phyloP scores from a whole-genome alignment of 2,888 invertebrate species.

The Petrophora chlorosata region DNA sequence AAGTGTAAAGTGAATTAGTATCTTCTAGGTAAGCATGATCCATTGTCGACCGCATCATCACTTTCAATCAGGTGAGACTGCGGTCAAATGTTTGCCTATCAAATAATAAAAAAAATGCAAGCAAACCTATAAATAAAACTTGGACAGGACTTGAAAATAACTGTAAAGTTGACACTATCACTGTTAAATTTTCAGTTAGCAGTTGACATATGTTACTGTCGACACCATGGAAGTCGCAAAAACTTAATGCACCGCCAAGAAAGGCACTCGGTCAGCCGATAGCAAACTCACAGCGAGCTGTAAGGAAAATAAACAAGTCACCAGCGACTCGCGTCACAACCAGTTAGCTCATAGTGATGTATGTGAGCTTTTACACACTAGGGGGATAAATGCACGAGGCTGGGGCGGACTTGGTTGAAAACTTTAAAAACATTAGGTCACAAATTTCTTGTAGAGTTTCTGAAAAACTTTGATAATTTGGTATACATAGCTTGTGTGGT shows the following conservation, averaged over 20 bases:
- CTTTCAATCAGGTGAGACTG: too few relatives aligned
- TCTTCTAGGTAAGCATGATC: too few relatives aligned
- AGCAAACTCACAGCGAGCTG: constrained; percentile 20
- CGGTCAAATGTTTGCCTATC: too few relatives aligned
- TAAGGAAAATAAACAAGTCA: constrained; percentile 39
- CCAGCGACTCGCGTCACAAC: constrained; percentile 40
- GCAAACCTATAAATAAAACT: too few relatives aligned
- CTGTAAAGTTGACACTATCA: constrained; percentile 4
- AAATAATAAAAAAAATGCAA: too few relatives aligned
- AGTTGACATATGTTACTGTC: neutral
- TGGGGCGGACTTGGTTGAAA: constrained; percentile 19
- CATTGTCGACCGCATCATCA: too few relatives aligned
- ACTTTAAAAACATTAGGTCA: constrained; percentile 7
- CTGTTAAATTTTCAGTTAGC: too few relatives aligned
- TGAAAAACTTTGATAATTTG: neutral
- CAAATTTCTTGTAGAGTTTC: neutral
- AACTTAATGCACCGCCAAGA: constrained; percentile 18
- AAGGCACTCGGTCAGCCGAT: neutral
- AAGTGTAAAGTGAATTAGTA: too few relatives aligned
- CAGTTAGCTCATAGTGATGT: constrained; percentile 54
- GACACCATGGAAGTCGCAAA: constrained; percentile 3
- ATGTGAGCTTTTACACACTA: constrained; percentile 56
- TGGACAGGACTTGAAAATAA: too few relatives aligned
- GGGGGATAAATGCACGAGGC: constrained; percentile 42
- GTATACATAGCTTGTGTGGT: too few relatives aligned